Percentiles rank a stretch among this genome's conserved stretches.
Conservation (phyloP, 2,113 vertebrate genomes). For the Paratilapia polleni region DNA sequence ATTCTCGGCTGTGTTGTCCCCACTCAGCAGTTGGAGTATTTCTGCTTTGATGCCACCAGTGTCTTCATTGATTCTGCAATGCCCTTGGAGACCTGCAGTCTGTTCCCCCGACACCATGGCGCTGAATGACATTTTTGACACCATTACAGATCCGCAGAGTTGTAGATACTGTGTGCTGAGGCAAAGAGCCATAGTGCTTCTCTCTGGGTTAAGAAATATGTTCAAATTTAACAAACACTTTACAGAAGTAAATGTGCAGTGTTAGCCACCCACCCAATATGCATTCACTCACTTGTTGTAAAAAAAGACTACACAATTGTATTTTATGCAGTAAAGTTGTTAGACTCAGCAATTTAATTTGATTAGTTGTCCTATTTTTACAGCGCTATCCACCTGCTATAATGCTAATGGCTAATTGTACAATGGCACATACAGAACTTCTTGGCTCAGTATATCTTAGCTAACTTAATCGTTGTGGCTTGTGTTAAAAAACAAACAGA, state of each 20-base stretch:
- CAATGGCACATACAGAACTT: background rate
- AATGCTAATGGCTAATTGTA: background rate
- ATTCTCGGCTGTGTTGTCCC: conserved; percentile 21
- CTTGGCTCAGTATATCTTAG: background rate
- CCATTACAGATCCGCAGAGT: background rate
- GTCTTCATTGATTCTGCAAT: conserved; percentile 23
- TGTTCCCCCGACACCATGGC: background rate
- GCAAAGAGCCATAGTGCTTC: background rate
- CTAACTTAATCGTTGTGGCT: background rate
- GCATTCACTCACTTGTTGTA: background rate
- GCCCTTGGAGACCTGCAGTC: background rate
- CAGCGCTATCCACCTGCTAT: background rate
- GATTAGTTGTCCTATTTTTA: background rate
- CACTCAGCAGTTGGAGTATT: conserved; percentile 16
- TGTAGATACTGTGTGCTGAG: background rate
- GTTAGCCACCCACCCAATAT: background rate
- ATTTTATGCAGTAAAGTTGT: background rate
- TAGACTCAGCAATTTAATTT: background rate
- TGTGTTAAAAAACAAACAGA: background rate
- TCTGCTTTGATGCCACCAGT: conserved; percentile 28
- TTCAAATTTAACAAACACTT: no score
- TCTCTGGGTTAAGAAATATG: background rate
- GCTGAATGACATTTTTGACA: conserved; percentile 32
- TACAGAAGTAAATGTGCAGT: background rate
- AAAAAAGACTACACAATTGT: background rate